These are phyloP conservation scores for Drosophila fulvimacula DNA, from an alignment of 2,888 invertebrate genomes.

Conservation along the genomic window DNA sequence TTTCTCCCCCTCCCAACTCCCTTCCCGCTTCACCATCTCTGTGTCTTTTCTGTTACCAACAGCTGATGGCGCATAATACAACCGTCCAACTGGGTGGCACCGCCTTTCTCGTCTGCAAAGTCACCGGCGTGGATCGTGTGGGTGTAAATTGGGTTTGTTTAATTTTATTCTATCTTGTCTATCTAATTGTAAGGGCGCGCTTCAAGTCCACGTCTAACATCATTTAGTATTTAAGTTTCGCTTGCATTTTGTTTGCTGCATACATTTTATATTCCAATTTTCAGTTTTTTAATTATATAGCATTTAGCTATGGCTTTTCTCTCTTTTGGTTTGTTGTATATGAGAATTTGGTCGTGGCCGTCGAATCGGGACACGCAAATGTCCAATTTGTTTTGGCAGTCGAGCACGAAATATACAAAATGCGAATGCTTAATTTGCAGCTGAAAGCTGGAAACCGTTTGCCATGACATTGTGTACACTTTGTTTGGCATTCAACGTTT, in stretches of 20 bases:
- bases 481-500: constrained; percentile 64
- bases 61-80: constrained; percentile 85
- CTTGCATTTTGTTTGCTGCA: constrained; percentile 38
- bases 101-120: constrained; percentile 85
- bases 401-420: constrained; percentile 59
- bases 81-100: constrained; percentile 85
- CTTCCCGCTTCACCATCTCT: not conserved
- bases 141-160: constrained; percentile 86
- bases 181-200: constrained; percentile 54
- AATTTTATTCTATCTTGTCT: constrained; percentile 33
- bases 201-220: constrained; percentile 7
- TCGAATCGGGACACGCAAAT: constrained; percentile 65
- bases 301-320: constrained; percentile 22
- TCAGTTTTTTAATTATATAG: constrained; percentile 43
- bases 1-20: constrained; percentile 5
- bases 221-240: constrained; percentile 21
- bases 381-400: constrained; percentile 69
- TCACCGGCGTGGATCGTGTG: constrained; percentile 85
- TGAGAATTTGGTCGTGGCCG: constrained; percentile 11
- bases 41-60: constrained; percentile 45
- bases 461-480: constrained; percentile 67
- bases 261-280: constrained; percentile 25
- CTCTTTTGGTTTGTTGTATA: not conserved
- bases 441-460: constrained; percentile 68
- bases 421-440: constrained; percentile 67